Evolutionary conservation across 2,888 invertebrate genomes (phyloP), one percentile per base, ranked within the genome.

Genomic region (Spodoptera littoralis): DNA sequence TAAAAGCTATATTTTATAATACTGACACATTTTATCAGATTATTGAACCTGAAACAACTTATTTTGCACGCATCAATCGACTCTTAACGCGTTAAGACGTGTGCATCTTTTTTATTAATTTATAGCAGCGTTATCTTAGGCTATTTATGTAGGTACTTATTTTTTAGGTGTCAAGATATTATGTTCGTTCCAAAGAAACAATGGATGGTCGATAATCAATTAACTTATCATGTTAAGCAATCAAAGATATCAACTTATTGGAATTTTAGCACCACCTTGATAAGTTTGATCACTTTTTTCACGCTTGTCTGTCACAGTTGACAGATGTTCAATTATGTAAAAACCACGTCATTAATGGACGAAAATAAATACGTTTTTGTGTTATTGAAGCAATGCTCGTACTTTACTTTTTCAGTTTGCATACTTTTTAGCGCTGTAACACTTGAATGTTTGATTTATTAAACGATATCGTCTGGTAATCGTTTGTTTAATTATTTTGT

Each of bases 11-110:
- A 83, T 83, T 88, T 81, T 77, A 81, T 61, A 81, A 74, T 69
- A 67, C 36, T 62, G 75, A 77, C 79, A 79, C 79, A 65, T 71
- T 85, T 86, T 87, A 88, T 88, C 83, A 87, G 88, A 89, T 86
- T 91, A 88, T 88, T 90, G 88, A 90, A 89, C 88, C 81, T 84
- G 75, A 78, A 18, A 24, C 30, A 45, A 75, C 41, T 27, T 51
- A 61, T 24, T 63, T 3, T 45, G 36, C 9, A 36, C 36, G 8
- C 8, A 36, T 36, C 13, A n/a, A 48, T 18, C 46, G 46, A 22
- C 44, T 43, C 11, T n/a, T 30, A 27, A 27, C 18, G 22, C 52
- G 36, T 22, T 41, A 11, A 42, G 13, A 48, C 42, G 45, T 43
- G 27, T 48, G 27, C 54, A 61, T 41, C 43, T 48, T 61, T 18